Base-by-base conservation (phyloP, 2,797 vertebrate species). In the Bradypus variegatus region DNA sequence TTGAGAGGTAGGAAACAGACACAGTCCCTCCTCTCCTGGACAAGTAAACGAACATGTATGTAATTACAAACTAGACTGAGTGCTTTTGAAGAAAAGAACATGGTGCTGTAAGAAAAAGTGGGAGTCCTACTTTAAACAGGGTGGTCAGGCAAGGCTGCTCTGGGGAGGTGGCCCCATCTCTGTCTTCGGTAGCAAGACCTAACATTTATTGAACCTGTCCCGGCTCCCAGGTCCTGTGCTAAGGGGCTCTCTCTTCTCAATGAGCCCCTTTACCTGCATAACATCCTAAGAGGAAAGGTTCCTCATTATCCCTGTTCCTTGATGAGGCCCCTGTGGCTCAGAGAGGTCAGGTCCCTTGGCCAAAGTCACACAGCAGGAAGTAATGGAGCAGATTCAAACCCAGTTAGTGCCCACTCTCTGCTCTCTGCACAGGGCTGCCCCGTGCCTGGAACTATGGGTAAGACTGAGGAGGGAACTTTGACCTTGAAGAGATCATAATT, bases 11-110 rank as follows among this genome's bases (percentile, higher is more conserved):
- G 85, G 50, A 92, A 90, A 87, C 73, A 81, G 90, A 81, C 55
- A 41, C 29, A 12, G 75, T 41, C 70, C 50, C 50, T 60, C 41
- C 85, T 83, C 85, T 92, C 83, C 16, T 10, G 64, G 82, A 94
- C 93, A 93, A 91, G 93, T 88, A 90, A 96, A 92, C 85, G 84
- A 78, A 91, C 65, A 80, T 25, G 6, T 60, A 38, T 78, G 18
- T 94, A 86, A 93, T 88, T 92, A 93, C 92, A 95, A 88, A 88
- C 91, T 36, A 76, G 53, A 82, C 62, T 82, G 55, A 93, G 88
- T 91, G 82, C 88, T 91, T 93, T 62, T 88, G 91, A 92, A 93
- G 89, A 78, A 91, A 83, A 85, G 64, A 88, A 31, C 58, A 45
- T 64, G 58, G 73, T 60, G 80, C 58, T 60, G 9, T 62, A 45